Conservation (phyloP, 2,888 invertebrate species). For the Hyposoter dolosus region DNA sequence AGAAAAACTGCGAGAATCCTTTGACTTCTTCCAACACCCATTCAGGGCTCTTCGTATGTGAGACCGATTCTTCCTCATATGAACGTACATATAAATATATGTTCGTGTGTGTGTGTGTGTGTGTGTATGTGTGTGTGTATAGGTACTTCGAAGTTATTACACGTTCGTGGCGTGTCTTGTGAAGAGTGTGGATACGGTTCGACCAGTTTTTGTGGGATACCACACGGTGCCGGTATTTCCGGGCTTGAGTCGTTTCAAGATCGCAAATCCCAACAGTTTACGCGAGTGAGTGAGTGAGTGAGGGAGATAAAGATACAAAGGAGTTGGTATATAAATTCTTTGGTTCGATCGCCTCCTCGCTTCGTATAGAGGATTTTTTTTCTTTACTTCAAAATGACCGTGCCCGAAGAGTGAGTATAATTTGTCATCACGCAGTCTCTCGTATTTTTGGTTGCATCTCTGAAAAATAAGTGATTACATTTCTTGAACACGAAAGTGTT, state of each 20-base stretch:
- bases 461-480: background rate
- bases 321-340: constrained; percentile 51
- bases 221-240: constrained; percentile 60
- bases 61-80: constrained; percentile 10
- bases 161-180: constrained; percentile 35
- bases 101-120: background rate
- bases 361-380: constrained; percentile 32
- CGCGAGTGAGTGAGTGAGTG: constrained; percentile 1
- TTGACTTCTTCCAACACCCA: background rate
- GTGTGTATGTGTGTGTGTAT: background rate
- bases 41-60: background rate
- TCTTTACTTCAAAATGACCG: constrained; percentile 71
- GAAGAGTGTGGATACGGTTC: constrained; percentile 48
- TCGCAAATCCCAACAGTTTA: constrained; percentile 33
- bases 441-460: background rate
- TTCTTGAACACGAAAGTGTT: background rate
- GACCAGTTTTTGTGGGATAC: constrained; percentile 66
- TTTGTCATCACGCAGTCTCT: background rate
- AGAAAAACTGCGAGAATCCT: constrained; percentile 13
- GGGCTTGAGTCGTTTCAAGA: constrained; percentile 55
- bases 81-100: background rate
- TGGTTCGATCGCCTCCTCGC: constrained; percentile 25
- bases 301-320: constrained; percentile 25
- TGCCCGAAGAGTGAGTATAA: constrained; percentile 77
- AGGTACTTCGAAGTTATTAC: constrained; percentile 8